phyloP scores from a whole-genome alignment of 1,140 invertebrate genomes.

The Drosophila bipectinata region DNA sequence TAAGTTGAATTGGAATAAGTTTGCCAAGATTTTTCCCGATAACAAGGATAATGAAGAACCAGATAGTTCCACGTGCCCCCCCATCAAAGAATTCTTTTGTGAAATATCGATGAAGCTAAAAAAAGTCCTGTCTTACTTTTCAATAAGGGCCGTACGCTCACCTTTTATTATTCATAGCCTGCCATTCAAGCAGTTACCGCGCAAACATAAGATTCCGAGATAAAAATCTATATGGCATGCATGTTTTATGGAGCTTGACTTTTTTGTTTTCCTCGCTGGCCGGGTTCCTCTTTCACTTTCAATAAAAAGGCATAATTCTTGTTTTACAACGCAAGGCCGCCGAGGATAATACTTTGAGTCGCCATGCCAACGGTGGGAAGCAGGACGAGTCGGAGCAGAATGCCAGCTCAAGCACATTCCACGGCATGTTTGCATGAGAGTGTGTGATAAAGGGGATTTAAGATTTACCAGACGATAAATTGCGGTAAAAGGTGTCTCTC shows the following conservation, averaged over 20 bases:
- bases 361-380: slow-evolving; percentile 38
- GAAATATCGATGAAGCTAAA: background rate
- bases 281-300: slow-evolving; percentile 32
- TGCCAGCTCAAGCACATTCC: slow-evolving; percentile 12
- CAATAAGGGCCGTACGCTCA: slow-evolving; percentile 4
- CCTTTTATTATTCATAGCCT: slow-evolving; percentile 3
- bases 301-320: slow-evolving; percentile 69
- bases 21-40: slow-evolving; percentile 33
- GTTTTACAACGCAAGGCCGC: slow-evolving; percentile 42
- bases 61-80: background rate
- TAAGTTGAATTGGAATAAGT: slow-evolving; percentile 27
- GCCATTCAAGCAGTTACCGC: slow-evolving; percentile 1
- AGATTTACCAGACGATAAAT: slow-evolving; percentile 76
- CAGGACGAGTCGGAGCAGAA: background rate
- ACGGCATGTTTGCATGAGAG: slow-evolving; percentile 27
- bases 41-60: slow-evolving; percentile 20
- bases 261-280: slow-evolving; percentile 11
- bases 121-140: slow-evolving; percentile 1
- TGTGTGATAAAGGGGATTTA: slow-evolving; percentile 59
- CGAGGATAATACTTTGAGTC: slow-evolving; percentile 55
- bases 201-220: slow-evolving; percentile 41
- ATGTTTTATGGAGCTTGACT: slow-evolving; percentile 52
- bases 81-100: slow-evolving; percentile 4
- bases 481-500: slow-evolving; percentile 75
- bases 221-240: slow-evolving; percentile 40